Percentiles rank a stretch among this genome's conserved stretches.
These are phyloP conservation scores for Hyla sarda DNA, from an alignment of 2,113 vertebrate species.

Conservation along the genomic window DNA sequence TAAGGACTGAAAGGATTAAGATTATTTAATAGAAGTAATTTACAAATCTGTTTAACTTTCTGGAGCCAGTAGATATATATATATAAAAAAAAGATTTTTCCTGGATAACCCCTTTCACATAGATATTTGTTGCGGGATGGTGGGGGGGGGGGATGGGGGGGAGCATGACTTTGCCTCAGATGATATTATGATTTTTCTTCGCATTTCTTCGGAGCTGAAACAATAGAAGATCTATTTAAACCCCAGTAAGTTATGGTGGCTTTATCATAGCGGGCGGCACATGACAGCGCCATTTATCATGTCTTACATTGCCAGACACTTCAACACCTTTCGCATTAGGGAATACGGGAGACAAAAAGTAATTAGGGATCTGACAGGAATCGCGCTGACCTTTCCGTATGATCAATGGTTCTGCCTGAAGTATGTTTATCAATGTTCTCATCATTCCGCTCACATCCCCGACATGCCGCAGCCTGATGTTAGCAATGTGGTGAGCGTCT, in stretches of 20 bases:
- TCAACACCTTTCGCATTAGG: constrained; percentile 52
- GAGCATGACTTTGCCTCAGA: background rate
- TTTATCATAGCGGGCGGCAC: background rate
- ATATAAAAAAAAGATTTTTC: too few relatives aligned
- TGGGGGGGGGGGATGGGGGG: too few relatives aligned
- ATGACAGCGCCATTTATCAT: constrained; percentile 44
- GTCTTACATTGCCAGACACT: constrained; percentile 19
- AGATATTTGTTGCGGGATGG: too few relatives aligned
- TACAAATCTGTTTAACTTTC: too few relatives aligned
- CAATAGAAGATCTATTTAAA: constrained; percentile 34
- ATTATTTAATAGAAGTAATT: too few relatives aligned
- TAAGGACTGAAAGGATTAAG: too few relatives aligned
- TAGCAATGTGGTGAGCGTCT: background rate
- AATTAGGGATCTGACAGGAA: constrained; percentile 51
- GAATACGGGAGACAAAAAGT: constrained; percentile 48
- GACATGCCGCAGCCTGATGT: background rate
- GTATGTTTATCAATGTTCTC: constrained; percentile 46
- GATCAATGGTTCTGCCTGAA: constrained; percentile 47
- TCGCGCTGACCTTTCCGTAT: constrained; percentile 45
- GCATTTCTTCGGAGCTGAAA: background rate
- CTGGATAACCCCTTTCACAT: too few relatives aligned
- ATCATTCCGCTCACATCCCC: constrained; percentile 32
- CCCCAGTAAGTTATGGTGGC: background rate
- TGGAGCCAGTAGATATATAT: too few relatives aligned
- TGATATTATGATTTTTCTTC: background rate